phyloP scores from a whole-genome alignment of 2,888 invertebrate species.

The Netelia melanura region DNA sequence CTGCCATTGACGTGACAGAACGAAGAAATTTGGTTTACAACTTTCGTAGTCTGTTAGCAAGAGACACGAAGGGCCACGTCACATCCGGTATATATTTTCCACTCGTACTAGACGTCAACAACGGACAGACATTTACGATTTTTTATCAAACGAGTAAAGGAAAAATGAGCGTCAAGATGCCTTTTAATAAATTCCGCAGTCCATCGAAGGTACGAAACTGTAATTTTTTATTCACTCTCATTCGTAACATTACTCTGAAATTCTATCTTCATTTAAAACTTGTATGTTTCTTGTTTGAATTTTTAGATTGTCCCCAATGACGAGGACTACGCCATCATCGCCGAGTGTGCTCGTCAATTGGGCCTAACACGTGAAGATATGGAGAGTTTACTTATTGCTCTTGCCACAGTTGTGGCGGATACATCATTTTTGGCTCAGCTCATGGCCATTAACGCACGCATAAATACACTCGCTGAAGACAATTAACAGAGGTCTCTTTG shows the following conservation, averaged over 20 bases:
- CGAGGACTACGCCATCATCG: constrained; percentile 87
- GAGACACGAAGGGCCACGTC: constrained; percentile 94
- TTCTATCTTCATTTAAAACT: background rate
- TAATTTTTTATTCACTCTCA: background rate
- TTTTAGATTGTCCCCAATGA: constrained; percentile 78
- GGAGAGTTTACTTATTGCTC: constrained; percentile 87
- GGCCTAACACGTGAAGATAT: constrained; percentile 89
- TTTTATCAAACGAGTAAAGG: constrained; percentile 90
- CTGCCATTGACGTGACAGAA: constrained; percentile 94
- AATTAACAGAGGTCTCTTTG: constrained; percentile 86
- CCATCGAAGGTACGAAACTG: constrained; percentile 86
- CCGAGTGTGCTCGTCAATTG: constrained; percentile 90
- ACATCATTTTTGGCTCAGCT: constrained; percentile 91
- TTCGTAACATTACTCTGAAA: background rate
- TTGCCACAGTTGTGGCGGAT: constrained; percentile 90
- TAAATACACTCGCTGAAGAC: constrained; percentile 91
- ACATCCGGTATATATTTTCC: constrained; percentile 95
- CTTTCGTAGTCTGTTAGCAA: constrained; percentile 91
- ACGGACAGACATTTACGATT: constrained; percentile 88
- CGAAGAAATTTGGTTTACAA: constrained; percentile 95
- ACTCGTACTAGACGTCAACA: constrained; percentile 86
- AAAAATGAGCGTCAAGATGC: constrained; percentile 90
- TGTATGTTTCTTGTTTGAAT: constrained; percentile 42
- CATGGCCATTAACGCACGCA: constrained; percentile 92
- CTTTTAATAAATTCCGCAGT: constrained; percentile 89